phyloP scores from a whole-genome alignment of 2,888 invertebrate genomes.

The Bimastos eiseni region DNA sequence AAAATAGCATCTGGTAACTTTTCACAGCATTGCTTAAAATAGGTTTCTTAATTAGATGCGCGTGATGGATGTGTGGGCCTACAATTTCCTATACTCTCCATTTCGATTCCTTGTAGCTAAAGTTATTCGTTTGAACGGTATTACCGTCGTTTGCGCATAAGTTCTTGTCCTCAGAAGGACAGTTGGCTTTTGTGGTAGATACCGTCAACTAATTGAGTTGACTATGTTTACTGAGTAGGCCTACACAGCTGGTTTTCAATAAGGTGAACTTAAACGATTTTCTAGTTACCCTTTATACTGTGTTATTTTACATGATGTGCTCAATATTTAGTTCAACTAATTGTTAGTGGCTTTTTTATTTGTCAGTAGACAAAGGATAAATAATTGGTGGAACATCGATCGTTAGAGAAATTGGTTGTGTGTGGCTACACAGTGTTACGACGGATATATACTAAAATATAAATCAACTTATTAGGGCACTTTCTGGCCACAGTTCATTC shows the following conservation, averaged over 20 bases:
- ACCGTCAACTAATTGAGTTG: background rate
- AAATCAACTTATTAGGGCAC: too few relatives aligned
- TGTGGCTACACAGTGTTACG: background rate
- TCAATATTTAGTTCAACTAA: background rate
- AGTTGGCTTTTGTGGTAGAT: background rate
- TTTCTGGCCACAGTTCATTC: too few relatives aligned
- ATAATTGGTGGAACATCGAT: background rate
- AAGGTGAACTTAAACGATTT: background rate
- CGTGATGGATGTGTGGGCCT: background rate
- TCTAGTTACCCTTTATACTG: background rate
- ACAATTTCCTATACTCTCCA: background rate
- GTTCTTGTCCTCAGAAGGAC: background rate
- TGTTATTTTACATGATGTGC: background rate
- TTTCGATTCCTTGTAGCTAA: background rate
- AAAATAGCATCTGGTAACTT: too few relatives aligned
- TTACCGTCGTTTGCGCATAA: background rate
- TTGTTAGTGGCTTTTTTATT: background rate
- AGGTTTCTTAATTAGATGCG: background rate
- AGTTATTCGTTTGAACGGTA: background rate
- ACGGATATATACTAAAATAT: too few relatives aligned
- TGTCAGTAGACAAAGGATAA: background rate
- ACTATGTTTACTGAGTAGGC: background rate
- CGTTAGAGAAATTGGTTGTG: background rate
- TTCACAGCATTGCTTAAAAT: too few relatives aligned
- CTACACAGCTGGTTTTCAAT: background rate